Evolutionary conservation across 2,888 invertebrate genomes (phyloP).

Genomic region (Melangyna quadrimaculata): DNA sequence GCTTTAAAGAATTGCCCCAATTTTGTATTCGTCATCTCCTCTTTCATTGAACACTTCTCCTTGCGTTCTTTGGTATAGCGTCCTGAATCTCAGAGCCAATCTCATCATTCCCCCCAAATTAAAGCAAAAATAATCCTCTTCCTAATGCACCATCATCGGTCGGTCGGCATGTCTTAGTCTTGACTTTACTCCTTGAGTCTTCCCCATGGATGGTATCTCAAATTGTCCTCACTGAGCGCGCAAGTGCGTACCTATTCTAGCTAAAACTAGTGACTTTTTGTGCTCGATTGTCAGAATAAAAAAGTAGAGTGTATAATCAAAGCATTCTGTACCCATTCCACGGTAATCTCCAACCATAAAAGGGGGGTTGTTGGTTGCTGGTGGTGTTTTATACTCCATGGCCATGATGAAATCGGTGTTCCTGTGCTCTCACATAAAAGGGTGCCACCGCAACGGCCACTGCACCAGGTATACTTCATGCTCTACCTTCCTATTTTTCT

Average conservation of each 20-base stretch:
- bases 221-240: conserved; percentile 57
- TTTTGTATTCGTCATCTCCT: neutral
- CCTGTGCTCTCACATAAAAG: conserved; percentile 1
- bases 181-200: neutral
- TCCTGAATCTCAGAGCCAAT: neutral
- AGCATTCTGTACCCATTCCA: conserved; percentile 30
- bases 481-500: neutral
- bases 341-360: conserved; percentile 38
- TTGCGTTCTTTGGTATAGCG: neutral
- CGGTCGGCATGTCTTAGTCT: neutral
- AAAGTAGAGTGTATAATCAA: conserved; percentile 32
- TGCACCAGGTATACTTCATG: conserved; percentile 3
- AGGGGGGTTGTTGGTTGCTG: conserved; percentile 40
- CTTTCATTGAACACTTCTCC: neutral
- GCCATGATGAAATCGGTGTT: neutral
- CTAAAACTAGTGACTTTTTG: conserved; percentile 60
- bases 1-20: neutral
- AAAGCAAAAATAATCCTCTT: conserved; percentile 7
- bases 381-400: neutral
- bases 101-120: conserved; percentile 18
- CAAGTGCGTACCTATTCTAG: conserved; percentile 57
- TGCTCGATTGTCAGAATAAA: conserved; percentile 34
- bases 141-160: neutral
- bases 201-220: conserved; percentile 34
- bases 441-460: conserved; percentile 3